These are phyloP conservation scores for Alloscopus bannaensis DNA, from an alignment of 2,888 invertebrate genomes.

Conservation along the genomic window DNA sequence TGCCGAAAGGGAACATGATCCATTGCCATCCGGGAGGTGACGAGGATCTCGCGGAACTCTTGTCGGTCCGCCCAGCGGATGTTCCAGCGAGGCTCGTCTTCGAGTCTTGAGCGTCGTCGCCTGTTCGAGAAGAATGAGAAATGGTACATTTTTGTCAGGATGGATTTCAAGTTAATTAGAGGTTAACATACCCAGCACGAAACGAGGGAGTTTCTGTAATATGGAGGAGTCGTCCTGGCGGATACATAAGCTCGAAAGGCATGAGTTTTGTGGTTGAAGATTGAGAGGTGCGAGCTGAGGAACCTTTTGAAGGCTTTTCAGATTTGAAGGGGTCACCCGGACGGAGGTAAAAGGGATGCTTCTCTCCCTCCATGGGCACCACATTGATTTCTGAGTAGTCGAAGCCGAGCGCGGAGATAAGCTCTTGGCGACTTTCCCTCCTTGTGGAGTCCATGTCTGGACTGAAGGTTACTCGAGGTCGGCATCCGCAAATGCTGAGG, in stretches of 20 bases:
- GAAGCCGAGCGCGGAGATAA: slow-evolving; percentile 47
- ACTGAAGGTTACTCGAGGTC: slow-evolving; percentile 29
- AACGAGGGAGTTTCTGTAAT: slow-evolving; percentile 65
- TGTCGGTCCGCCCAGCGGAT: slow-evolving; percentile 89
- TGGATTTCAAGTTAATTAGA: no score
- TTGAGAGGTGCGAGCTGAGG: no score
- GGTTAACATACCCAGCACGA: slow-evolving; percentile 32
- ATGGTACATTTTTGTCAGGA: no score
- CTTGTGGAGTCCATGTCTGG: slow-evolving; percentile 31
- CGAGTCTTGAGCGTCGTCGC: not conserved
- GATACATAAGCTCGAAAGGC: slow-evolving; percentile 62
- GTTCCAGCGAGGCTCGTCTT: slow-evolving; percentile 77
- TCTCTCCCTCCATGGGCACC: slow-evolving; percentile 42
- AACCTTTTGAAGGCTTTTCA: no score
- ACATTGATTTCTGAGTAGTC: slow-evolving; percentile 49
- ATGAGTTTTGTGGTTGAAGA: slow-evolving; percentile 48
- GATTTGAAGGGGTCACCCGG: slow-evolving; percentile 57
- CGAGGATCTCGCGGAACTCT: slow-evolving; percentile 87
- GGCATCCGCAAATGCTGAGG: slow-evolving; percentile 78
- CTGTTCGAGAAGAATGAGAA: no score
- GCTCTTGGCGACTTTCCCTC: slow-evolving; percentile 41
- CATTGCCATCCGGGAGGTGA: slow-evolving; percentile 89
- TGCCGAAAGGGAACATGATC: slow-evolving; percentile 91
- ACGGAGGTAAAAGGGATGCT: slow-evolving; percentile 37
- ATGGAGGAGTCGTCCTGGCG: slow-evolving; percentile 62